Evolutionary conservation across 2,113 vertebrate genomes (phyloP), one percentile per base, ranked within the genome.

Genomic region (Pomatostomus ruficeps): DNA sequence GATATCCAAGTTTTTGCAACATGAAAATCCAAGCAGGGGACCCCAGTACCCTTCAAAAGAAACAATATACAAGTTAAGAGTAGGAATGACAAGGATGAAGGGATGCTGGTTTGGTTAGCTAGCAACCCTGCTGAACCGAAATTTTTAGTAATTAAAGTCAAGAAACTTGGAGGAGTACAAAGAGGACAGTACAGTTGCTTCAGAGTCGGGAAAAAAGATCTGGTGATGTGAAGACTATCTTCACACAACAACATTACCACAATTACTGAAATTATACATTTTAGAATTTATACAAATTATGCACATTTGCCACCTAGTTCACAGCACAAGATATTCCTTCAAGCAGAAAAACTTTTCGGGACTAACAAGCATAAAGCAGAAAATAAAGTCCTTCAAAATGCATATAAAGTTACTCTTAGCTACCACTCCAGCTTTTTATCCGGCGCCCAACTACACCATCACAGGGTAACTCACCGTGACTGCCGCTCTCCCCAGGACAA

Each of bases 371-470:
- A 10, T 1, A 42, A 51, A 73, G 38, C 33, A 71, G 19, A 70
- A 66, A 9, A 40, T 0, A 25, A 5, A 76, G 24, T 9, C 19
- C 33, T 80, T 35, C 42, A 7, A 76, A 14, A 33, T 14, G 14
- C 0, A 10, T 0, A 2, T 1, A 3, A 38, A 52, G 26, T 16
- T 5, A n/a, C 2, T 8, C 66, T 35, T 2, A 28, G 15, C 13
- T 2, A 19, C 16, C 29, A 11, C 13, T 40, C 14, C 57, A 43
- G 19, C n/a, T 33, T 20, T 28, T 29, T 5, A 18, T 2, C 51
- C 5, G 1, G 10, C 11, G 19, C 33, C 62, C 55, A 4, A 42
- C 26, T 15, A 10, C 54, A 46, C 17, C 62, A 5, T 1, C 11
- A 4, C 40, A 5, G 9, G 7, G 1, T 2, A 74, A 28, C 75